Evolutionary conservation across 2,888 invertebrate genomes (phyloP), one percentile per base, ranked within the genome.

Genomic region (Trisateles emortualis): DNA sequence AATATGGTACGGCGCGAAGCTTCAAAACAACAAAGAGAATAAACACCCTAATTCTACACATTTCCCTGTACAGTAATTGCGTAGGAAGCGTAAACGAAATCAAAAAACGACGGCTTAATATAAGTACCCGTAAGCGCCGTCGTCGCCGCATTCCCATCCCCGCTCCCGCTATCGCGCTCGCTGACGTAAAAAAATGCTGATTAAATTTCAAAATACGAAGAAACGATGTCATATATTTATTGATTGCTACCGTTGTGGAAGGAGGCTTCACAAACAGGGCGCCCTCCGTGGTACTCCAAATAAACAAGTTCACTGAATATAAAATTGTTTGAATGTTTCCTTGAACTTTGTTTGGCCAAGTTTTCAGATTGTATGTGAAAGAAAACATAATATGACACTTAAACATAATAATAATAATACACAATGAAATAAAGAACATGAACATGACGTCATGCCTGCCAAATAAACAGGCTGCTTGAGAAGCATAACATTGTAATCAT

Each of bases 131-230:
- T n/a, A n/a, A 44, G 10, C 8, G 14, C 10, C 14, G 22, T 17
- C 40, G 24, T 19, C 8, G 33, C 30, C n/a, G 14, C 19, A 17
- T 52, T 16, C 44, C 10, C 0, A 3, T 19, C 19, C 19, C 19
- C 19, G 5, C 19, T 19, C 19, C 4, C 26, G 26, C 26, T 26
- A 6, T n/a, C n/a, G 9, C 8, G 8, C 30, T 6, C 17, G 8
- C 13, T 45, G 54, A 46, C 45, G 52, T 51, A 50, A 57, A 43
- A 59, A 52, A 50, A 51, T 32, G 50, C 38, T 67, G 64, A 67
- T 62, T 64, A 50, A 67, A 69, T 64, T 58, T 57, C 49, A 49
- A 56, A 61, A 57, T 55, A 44, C 52, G 44, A n/a, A 40, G 51
- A 39, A 38, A 33, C 53, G 55, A 67, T 46, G 62, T 56, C 51